phyloP scores from a whole-genome alignment of 2,888 invertebrate species.

The Yponomeuta evonymella region DNA sequence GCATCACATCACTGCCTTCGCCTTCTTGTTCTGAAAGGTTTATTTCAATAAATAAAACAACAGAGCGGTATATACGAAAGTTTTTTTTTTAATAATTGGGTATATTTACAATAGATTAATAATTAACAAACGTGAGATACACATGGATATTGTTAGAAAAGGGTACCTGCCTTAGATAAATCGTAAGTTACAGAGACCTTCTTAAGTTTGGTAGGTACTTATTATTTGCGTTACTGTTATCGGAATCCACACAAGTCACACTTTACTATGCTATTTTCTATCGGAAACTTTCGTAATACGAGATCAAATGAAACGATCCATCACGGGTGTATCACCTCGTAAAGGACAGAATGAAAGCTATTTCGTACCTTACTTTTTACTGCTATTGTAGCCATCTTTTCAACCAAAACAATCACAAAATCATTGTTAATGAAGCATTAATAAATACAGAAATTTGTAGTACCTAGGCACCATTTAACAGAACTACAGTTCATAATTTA shows the following conservation, averaged over 20 bases:
- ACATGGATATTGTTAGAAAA: conserved; percentile 61
- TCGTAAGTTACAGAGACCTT: neutral
- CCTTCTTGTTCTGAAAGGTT: neutral
- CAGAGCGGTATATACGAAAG: conserved; percentile 59
- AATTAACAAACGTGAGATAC: conserved; percentile 73
- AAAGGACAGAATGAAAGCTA: neutral
- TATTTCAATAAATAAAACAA: conserved; percentile 23
- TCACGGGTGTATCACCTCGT: neutral
- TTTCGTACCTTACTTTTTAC: no score
- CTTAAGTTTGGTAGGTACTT: neutral
- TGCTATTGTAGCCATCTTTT: no score
- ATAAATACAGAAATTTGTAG: no score
- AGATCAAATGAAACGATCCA: conserved; percentile 28
- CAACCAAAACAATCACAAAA: no score
- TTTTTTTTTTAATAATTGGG: conserved; percentile 70
- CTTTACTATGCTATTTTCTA: conserved; percentile 25
- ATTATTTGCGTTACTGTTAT: conserved; percentile 26
- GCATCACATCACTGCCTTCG: no score
- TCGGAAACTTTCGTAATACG: conserved; percentile 44
- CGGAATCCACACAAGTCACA: conserved; percentile 47
- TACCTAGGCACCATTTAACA: neutral
- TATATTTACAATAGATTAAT: conserved; percentile 74
- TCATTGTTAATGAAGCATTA: no score
- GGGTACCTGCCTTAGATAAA: conserved; percentile 30
- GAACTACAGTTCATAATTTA: neutral